Evolutionary conservation across 2,113 vertebrate species (phyloP), one percentile per base, ranked within the genome.

Genomic region (Serilophus lunatus): DNA sequence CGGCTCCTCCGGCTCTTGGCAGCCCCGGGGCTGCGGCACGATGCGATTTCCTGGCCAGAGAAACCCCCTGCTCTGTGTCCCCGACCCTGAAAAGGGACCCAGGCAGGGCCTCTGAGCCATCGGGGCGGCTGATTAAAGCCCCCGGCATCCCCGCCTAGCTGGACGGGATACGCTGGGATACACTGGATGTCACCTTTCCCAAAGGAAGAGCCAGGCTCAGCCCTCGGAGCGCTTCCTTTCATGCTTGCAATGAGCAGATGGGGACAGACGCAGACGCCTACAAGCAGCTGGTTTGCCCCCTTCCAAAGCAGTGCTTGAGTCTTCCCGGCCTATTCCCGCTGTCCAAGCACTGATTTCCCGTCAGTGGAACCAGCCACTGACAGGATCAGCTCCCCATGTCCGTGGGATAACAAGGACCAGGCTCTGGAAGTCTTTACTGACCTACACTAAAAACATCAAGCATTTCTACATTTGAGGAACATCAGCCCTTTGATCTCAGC

Each of bases 41-140:
- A 51, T 35, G 96, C 86, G 16, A 66, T 92, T 93, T 85, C 88
- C 93, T 69, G 8, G 19, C 45, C 45, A 22, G 45, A 47, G 45
- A 47, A 47, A 22, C 45, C 44, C 44, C 44, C 13, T 17, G 7
- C 44, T 29, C 24, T 42, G 24, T 51, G 4, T 20, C 47, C 82
- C 19, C 61, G 19, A 2, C 10, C 64, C 76, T 72, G 7, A 14
- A 66, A 50, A 40, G 51, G n/a, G 78, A 72, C 7, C 86, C 92
- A 51, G 92, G 13, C 28, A 3, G 68, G 77, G 83, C 74, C 91
- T 56, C 68, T 7, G 81, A 82, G 49, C 63, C 63, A 20, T 14
- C 74, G 47, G 57, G 9, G 83, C 75, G 18, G 74, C 20, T 42
- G 75, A 71, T 93, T 49, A 61, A 60, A 91, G 61, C 44, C 88